Percentiles rank a stretch among this genome's conserved stretches.
Conservation (phyloP, 2,888 invertebrate genomes). For the Muschampia plurimacula region DNA sequence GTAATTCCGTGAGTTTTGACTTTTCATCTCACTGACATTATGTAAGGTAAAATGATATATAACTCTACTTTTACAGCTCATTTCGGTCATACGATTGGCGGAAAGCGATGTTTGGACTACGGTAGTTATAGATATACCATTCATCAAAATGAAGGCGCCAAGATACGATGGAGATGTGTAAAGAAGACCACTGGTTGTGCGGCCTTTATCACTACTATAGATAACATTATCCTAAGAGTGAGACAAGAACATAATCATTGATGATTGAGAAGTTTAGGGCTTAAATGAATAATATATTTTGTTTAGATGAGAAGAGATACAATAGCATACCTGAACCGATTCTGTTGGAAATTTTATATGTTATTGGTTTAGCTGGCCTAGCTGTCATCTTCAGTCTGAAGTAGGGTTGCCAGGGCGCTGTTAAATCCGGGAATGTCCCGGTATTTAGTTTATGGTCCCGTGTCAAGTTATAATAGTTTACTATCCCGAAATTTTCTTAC, state of each 20-base stretch:
- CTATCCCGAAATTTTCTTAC: too few relatives aligned
- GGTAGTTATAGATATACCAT: constrained; percentile 63
- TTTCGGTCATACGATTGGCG: constrained; percentile 64
- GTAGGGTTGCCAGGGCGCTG: too few relatives aligned
- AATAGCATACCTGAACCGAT: too few relatives aligned
- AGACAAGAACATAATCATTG: constrained; percentile 60
- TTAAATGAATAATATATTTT: background rate
- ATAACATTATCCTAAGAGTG: constrained; percentile 53
- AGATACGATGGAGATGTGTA: constrained; percentile 66
- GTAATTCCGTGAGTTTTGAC: background rate
- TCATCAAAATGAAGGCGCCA: constrained; percentile 71
- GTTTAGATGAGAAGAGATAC: background rate
- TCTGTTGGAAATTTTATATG: too few relatives aligned
- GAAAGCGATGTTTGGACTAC: constrained; percentile 68
- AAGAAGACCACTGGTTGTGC: constrained; percentile 61
- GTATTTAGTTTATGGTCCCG: too few relatives aligned
- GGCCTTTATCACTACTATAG: constrained; percentile 66
- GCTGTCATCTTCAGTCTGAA: too few relatives aligned
- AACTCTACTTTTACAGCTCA: constrained; percentile 47
- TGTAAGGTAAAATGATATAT: background rate
- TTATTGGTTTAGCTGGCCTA: too few relatives aligned
- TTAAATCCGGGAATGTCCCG: too few relatives aligned
- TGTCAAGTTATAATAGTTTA: too few relatives aligned
- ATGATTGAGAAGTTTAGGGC: constrained; percentile 4
- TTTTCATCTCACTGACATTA: background rate